A percentile compares a stretch with the other conserved stretches of the same genome.
These are phyloP conservation scores for Fregata magnificens DNA, from an alignment of 2,113 vertebrate genomes.

Conservation along the genomic window DNA sequence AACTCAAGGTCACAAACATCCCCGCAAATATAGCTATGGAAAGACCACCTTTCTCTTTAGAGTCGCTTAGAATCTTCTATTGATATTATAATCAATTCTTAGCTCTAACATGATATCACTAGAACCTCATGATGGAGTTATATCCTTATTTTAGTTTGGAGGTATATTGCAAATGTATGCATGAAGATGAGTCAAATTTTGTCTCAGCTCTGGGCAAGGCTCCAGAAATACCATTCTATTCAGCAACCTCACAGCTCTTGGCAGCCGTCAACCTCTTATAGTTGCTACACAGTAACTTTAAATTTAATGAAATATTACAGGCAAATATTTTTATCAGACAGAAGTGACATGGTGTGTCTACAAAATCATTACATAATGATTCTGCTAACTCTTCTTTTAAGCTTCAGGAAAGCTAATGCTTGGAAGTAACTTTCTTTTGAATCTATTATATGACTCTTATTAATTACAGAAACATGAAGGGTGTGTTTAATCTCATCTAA, in stretches of 20 bases:
- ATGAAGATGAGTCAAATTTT: constrained; percentile 61
- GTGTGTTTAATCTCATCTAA: neutral
- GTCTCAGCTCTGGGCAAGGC: constrained; percentile 24
- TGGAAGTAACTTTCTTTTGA: neutral
- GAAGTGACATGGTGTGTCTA: constrained; percentile 31
- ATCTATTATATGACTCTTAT: neutral
- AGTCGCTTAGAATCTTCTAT: neutral
- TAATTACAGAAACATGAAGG: neutral
- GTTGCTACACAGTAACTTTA: constrained; percentile 29
- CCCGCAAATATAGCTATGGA: neutral
- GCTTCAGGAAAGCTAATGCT: neutral
- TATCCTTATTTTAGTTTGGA: constrained; percentile 30
- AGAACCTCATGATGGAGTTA: constrained; percentile 17
- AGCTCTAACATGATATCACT: neutral
- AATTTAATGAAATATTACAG: constrained; percentile 46
- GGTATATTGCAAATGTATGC: constrained; percentile 39
- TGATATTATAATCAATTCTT: neutral
- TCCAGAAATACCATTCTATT: constrained; percentile 55
- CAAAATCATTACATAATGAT: constrained; percentile 38
- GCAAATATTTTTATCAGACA: constrained; percentile 61
- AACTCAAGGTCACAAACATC: neutral
- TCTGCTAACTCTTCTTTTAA: neutral
- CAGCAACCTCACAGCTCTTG: constrained; percentile 41
- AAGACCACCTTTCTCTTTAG: neutral
- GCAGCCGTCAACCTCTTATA: constrained; percentile 14